Base-by-base conservation (phyloP, 2,797 vertebrate genomes). In the Tauraco hartlaubi region DNA sequence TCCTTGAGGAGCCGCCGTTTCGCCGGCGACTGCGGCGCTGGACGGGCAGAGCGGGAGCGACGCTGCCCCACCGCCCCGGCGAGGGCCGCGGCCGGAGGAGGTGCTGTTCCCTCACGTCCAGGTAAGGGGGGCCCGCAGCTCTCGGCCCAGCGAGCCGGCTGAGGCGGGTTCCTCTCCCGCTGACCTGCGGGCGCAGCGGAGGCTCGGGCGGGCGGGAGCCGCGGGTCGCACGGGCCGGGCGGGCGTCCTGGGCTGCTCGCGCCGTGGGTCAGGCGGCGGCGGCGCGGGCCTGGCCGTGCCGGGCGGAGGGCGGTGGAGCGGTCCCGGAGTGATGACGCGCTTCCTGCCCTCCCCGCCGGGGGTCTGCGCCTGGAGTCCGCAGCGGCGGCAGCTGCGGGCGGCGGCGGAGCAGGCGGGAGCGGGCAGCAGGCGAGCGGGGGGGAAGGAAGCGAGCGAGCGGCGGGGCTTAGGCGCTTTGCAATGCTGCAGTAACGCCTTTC, bases 311-410 rank as follows among this genome's bases (percentile, higher is more conserved):
- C 80, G 90, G 95, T 58, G 92, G 85, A 93, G 82, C 94, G 78
- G 97, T 97, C 97, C 95, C 97, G 82, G 92, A 97, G 76, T 98
- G 98, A 98, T 98, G 98, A 98, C 98, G 98, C 96, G 97, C 63
- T 98, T 98, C 98, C 98, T 97, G 98, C 97, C 85, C 97, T 94
- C 97, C 92, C 96, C 94, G 78, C 85, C 52, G 96, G 97, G 96
- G 97, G 97, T 97, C 96, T 76, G 97, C 94, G 97, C 94, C 41
- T 35, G 75, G 94, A 95, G 95, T 91, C 97, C 86, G 97, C 96
- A 69, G 97, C 73, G 83, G 94, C 95, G 76, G 96, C 62, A 37
- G 87, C 77, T 72, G 91, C 51, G 68, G 75, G 74, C 73, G 66
- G 75, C 25, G 51, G 85, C 59, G 67, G 62, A 51, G 92, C 69